A percentile compares a stretch with the other conserved stretches of the same genome.
phyloP scores from a whole-genome alignment of 2,113 vertebrate genomes.

The Ascaphus truei region DNA sequence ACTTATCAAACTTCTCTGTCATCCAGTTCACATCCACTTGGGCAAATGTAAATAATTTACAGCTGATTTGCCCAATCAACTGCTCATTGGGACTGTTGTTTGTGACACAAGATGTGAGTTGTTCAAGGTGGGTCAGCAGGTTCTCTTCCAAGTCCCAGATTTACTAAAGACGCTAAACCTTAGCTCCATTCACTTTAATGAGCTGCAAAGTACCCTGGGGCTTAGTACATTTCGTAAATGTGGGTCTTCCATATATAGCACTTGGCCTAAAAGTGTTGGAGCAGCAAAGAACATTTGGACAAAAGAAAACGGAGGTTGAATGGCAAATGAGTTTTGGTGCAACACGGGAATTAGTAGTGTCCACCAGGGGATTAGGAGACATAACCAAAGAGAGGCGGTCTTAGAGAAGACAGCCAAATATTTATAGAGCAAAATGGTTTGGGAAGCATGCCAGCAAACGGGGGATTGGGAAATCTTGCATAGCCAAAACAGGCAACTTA shows the following conservation, averaged over 20 bases:
- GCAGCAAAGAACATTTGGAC: not conserved
- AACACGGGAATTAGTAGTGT: not conserved
- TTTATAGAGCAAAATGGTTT: not conserved
- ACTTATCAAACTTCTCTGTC: too few relatives aligned
- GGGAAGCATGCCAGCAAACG: not conserved
- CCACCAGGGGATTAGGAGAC: not conserved
- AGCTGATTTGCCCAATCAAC: too few relatives aligned
- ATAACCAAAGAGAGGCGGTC: not conserved
- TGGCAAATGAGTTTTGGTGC: not conserved
- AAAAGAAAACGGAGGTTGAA: not conserved
- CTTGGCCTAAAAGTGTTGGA: not conserved
- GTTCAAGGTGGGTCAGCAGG: too few relatives aligned
- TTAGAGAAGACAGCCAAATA: not conserved
- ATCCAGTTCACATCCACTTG: too few relatives aligned
- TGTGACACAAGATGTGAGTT: too few relatives aligned
- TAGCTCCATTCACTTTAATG: too few relatives aligned
- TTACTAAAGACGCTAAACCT: too few relatives aligned
- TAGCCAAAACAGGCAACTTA: constrained; percentile 8
- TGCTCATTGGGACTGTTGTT: too few relatives aligned
- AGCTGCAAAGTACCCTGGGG: too few relatives aligned
- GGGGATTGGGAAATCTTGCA: not conserved
- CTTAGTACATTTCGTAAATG: not conserved
- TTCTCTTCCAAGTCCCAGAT: too few relatives aligned
- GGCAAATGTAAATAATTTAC: too few relatives aligned
- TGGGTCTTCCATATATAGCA: not conserved